phyloP scores from a whole-genome alignment of 1,140 invertebrate species.

The Harlomillsia oculata region DNA sequence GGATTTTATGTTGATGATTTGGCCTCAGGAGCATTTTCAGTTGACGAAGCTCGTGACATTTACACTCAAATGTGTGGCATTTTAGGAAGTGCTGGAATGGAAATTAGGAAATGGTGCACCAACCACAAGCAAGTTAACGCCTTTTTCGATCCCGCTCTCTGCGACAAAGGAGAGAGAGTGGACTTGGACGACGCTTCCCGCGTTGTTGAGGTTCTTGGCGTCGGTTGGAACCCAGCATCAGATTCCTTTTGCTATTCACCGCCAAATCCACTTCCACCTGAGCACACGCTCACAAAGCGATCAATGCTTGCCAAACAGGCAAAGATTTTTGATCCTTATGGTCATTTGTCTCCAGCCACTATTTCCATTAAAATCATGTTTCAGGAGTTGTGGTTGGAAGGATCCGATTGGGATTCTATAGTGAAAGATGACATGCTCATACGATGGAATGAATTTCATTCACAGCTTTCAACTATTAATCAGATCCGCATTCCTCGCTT shows the following conservation, averaged over 20 bases:
- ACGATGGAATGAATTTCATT: conserved; percentile 32
- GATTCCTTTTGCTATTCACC: neutral
- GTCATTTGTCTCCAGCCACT: conserved; percentile 26
- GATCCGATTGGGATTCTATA: conserved; percentile 39
- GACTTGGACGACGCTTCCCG: neutral
- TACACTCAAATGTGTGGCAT: conserved; percentile 8
- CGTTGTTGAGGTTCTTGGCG: neutral
- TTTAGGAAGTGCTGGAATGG: neutral
- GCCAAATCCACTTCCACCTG: conserved; percentile 33
- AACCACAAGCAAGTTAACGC: too few relatives aligned
- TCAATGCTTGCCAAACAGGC: conserved; percentile 17
- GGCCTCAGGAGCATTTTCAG: neutral
- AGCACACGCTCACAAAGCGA: conserved; percentile 27
- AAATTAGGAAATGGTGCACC: conserved; percentile 6
- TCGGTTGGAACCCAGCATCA: neutral
- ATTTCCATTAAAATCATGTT: conserved; percentile 37
- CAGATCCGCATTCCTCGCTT: neutral
- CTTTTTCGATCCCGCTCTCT: neutral
- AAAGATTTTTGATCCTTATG: conserved; percentile 24
- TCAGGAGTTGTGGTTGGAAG: conserved; percentile 38
- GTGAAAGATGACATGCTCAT: conserved; percentile 25
- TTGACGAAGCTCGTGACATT: conserved; percentile 24
- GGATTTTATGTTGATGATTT: neutral
- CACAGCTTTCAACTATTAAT: conserved; percentile 31
- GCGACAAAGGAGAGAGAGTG: neutral